Evolutionary conservation across 2,113 vertebrate genomes (phyloP), one percentile per base, ranked within the genome.

Genomic region (Sorex araneus): DNA sequence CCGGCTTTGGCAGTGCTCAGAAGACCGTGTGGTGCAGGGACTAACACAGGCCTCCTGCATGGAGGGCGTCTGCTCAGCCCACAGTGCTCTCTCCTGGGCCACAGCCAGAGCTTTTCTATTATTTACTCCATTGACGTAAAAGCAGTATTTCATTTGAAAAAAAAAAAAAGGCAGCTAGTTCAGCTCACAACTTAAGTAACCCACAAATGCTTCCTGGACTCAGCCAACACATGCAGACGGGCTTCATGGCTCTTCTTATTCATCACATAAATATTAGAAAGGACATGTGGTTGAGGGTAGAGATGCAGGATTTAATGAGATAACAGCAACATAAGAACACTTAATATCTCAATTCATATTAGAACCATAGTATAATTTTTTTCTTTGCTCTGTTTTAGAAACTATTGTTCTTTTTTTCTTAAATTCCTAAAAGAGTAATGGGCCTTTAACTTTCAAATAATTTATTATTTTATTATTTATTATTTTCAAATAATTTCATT

Each of bases 121-220:
- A n/a, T n/a, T n/a, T n/a, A n/a, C n/a, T n/a, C n/a, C n/a, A n/a
- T n/a, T n/a, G n/a, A n/a, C n/a, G n/a, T n/a, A n/a, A n/a, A n/a
- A n/a, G n/a, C n/a, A n/a, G n/a, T n/a, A n/a, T n/a, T n/a, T n/a
- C n/a, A n/a, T n/a, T n/a, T n/a, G n/a, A n/a, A n/a, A n/a, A n/a
- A n/a, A n/a, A n/a, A n/a, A n/a, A n/a, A n/a, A n/a, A n/a, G n/a
- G 84, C 8, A 73, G 67, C 15, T 75, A 84, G 54, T 95, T 85
- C 27, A 78, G 27, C 54, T 85, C 19, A 81, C 18, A 93, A 63
- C 6, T 82, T 76, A 82, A 87, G n/a, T 86, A 85, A 71, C 23
- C 9, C 57, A 74, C 12, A 84, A 92, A 84, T 40, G 27, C 12
- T 87, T 75, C n/a, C n/a, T n/a, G n/a, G n/a, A n/a, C n/a, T n/a